Percentiles rank a stretch among this genome's conserved stretches.
phyloP scores from a whole-genome alignment of 2,797 vertebrate genomes.

The Betta splendens region DNA sequence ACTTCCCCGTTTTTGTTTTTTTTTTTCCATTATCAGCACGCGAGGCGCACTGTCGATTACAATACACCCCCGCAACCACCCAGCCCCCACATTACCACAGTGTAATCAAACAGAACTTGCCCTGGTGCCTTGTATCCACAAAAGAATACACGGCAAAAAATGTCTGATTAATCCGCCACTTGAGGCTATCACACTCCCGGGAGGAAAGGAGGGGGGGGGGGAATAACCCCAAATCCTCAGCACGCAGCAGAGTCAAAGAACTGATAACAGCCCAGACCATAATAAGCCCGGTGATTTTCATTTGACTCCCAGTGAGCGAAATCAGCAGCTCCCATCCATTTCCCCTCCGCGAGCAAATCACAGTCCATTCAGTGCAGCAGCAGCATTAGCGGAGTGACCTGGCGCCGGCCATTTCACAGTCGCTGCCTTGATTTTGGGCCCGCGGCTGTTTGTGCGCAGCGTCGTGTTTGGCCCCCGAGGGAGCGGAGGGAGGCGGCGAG shows the following conservation, averaged over 20 bases:
- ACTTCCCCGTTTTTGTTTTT: conserved; percentile 2
- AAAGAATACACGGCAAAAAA: conserved; percentile 59
- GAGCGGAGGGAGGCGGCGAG: conserved; percentile 19
- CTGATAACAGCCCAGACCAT: conserved; percentile 58
- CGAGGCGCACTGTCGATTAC: conserved; percentile 49
- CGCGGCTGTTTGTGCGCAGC: conserved; percentile 51
- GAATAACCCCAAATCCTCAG: conserved; percentile 33
- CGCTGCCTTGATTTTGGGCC: conserved; percentile 56
- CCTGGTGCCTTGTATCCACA: conserved; percentile 56
- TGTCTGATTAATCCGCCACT: conserved; percentile 72
- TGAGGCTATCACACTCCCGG: conserved; percentile 58
- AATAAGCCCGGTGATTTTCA: conserved; percentile 69
- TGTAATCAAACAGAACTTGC: conserved; percentile 71
- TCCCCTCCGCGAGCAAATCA: conserved; percentile 62
- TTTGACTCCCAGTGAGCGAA: conserved; percentile 72
- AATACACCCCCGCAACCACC: conserved; percentile 43
- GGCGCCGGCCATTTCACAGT: conserved; percentile 64
- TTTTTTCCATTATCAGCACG: conserved; percentile 40
- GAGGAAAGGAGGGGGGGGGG: conserved; percentile 24
- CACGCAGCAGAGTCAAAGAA: conserved; percentile 47
- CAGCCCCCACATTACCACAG: conserved; percentile 45
- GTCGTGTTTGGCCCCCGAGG: conserved; percentile 35
- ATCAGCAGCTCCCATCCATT: conserved; percentile 59
- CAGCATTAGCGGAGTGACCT: conserved; percentile 43
- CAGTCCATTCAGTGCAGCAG: conserved; percentile 44